Evolutionary conservation across 2,888 invertebrate species (phyloP).

Genomic region (Alviniconcha strummeri): DNA sequence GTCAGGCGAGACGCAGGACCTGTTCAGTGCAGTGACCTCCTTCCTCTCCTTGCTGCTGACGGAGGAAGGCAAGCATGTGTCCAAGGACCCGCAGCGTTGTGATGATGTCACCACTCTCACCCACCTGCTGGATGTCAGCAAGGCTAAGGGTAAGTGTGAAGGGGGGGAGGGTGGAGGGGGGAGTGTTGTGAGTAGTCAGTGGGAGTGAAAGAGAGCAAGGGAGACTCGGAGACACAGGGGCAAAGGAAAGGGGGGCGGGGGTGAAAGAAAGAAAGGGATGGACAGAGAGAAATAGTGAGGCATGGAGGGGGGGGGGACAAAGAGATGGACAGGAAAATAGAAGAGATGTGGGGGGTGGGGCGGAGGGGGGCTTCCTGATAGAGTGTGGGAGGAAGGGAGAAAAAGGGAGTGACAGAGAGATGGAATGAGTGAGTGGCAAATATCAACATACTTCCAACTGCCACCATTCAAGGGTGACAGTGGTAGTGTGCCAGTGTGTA

Average conservation of each 20-base stretch:
- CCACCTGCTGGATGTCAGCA: constrained; percentile 46
- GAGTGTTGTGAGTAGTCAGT: constrained; percentile 35
- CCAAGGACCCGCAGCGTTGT: constrained; percentile 40
- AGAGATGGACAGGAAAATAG: too few relatives aligned
- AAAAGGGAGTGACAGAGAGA: too few relatives aligned
- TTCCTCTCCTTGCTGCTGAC: constrained; percentile 53
- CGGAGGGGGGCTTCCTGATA: too few relatives aligned
- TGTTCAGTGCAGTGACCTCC: constrained; percentile 49
- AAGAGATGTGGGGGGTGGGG: too few relatives aligned
- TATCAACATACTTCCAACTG: too few relatives aligned
- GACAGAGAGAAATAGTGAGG: too few relatives aligned
- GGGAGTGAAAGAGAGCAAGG: not conserved
- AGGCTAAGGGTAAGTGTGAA: constrained; percentile 20
- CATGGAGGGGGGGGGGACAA: too few relatives aligned
- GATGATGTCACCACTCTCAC: constrained; percentile 46
- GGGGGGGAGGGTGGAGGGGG: constrained; percentile 36
- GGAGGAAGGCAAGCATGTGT: constrained; percentile 53
- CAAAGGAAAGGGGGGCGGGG: too few relatives aligned
- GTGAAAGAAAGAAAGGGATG: too few relatives aligned
- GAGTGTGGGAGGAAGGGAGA: too few relatives aligned
- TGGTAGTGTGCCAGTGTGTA: not conserved
- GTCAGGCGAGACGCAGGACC: constrained; percentile 36
- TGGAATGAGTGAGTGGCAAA: too few relatives aligned
- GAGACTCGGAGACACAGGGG: too few relatives aligned
- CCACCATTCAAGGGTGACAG: not conserved